These are phyloP conservation scores for Clusia tigrina DNA, from an alignment of 2,888 invertebrate species.

Conservation along the genomic window DNA sequence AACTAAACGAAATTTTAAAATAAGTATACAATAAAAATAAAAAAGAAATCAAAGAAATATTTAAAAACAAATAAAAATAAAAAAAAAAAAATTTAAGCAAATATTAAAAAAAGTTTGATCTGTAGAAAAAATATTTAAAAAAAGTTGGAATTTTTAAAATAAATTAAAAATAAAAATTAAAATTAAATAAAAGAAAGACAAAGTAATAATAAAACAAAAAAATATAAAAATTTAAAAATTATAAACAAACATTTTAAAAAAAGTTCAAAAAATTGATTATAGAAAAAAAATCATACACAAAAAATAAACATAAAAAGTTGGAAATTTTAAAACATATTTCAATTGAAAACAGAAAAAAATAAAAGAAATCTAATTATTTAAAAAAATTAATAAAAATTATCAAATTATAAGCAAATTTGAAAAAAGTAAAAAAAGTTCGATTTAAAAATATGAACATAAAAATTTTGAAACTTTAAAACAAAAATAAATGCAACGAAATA, in stretches of 20 bases:
- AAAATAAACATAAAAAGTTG: background rate
- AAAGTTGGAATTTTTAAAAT: constrained; percentile 22
- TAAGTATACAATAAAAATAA: constrained; percentile 11
- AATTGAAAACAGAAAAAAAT: too few relatives aligned
- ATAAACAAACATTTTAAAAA: background rate
- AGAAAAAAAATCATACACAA: constrained; percentile 7
- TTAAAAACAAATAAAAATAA: background rate
- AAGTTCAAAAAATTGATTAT: background rate
- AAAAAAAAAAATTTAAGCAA: background rate
- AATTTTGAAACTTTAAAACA: too few relatives aligned
- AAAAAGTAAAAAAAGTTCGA: too few relatives aligned
- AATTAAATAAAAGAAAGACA: constrained; percentile 28
- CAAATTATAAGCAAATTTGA: too few relatives aligned
- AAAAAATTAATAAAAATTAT: too few relatives aligned
- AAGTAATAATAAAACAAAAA: constrained; percentile 14
- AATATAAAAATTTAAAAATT: background rate
- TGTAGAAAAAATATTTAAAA: too few relatives aligned
- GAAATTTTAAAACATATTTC: background rate
- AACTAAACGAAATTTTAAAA: background rate
- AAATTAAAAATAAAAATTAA: constrained; percentile 20
- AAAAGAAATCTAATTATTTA: too few relatives aligned
- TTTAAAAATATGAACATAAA: too few relatives aligned
- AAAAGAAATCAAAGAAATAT: background rate
- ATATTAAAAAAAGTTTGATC: constrained; percentile 26
- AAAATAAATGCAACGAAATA: too few relatives aligned